Percentiles rank a stretch among this genome's conserved stretches.
Conservation (phyloP, 2,888 invertebrate species). For the Pyrrhia umbra region DNA sequence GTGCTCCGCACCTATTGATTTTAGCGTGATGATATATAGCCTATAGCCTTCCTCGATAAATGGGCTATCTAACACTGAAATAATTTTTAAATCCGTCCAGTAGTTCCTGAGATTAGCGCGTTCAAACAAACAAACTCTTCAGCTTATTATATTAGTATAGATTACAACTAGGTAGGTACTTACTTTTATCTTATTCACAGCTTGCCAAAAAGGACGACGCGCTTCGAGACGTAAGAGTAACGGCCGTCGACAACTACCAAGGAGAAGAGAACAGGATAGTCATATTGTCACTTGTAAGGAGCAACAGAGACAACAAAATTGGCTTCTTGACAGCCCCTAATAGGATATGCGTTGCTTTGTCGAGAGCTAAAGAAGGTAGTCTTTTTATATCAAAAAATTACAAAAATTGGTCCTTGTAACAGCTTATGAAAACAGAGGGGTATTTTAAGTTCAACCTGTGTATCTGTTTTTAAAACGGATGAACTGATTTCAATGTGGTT, state of each 20-base stretch:
- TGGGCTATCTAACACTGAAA: no score
- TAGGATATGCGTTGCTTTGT: constrained; percentile 94
- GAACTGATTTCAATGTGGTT: no score
- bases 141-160: no score
- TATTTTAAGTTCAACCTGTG: no score
- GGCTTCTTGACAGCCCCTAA: constrained; percentile 93
- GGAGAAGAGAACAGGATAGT: constrained; percentile 95
- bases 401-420: no score
- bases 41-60: no score
- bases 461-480: no score
- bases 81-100: no score
- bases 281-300: constrained; percentile 94
- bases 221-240: constrained; percentile 89
- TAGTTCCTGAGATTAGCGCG: not conserved
- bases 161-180: not conserved
- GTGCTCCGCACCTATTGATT: no score
- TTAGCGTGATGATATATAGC: no score
- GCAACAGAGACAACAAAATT: constrained; percentile 91
- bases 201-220: constrained; percentile 74
- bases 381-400: not conserved
- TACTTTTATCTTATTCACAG: constrained; percentile 63
- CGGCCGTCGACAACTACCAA: constrained; percentile 95
- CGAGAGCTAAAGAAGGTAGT: constrained; percentile 91
- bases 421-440: no score
- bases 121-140: no score